Conservation (phyloP, 2,113 vertebrate species). For the Chloebia gouldiae region DNA sequence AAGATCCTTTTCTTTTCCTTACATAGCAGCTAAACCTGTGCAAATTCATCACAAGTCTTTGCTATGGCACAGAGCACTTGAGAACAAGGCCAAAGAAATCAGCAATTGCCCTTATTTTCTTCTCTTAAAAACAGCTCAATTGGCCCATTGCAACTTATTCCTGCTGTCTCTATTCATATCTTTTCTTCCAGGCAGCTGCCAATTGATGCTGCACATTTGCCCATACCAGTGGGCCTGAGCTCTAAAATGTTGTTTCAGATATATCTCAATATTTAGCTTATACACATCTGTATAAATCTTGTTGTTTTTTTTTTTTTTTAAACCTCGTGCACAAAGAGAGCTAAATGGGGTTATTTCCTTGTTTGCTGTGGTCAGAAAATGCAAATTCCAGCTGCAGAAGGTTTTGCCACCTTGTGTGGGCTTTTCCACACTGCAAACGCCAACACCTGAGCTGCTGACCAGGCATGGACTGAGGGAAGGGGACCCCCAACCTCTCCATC, state of each 20-base stretch:
- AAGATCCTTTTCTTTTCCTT: not conserved
- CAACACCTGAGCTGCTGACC: accelerated
- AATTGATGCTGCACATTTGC: not conserved
- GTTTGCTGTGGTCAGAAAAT: not conserved
- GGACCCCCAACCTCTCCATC: accelerated
- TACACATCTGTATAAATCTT: not conserved
- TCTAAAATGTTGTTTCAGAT: not conserved
- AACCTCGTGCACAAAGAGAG: not conserved
- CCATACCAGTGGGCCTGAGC: not conserved
- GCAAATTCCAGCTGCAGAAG: not conserved
- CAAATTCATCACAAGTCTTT: not conserved
- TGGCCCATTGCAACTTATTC: not conserved
- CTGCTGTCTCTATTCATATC: not conserved
- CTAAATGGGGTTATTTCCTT: not conserved
- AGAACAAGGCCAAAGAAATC: not conserved
- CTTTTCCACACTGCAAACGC: not conserved
- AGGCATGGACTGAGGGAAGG: accelerated
- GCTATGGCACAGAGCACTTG: not conserved
- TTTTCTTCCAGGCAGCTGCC: not conserved
- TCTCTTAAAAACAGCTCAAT: not conserved
- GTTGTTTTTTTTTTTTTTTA: accelerated
- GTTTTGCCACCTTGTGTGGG: not conserved
- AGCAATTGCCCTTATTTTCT: not conserved
- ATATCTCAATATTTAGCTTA: not conserved
- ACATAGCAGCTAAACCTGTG: not conserved